Conservation (phyloP, 2,113 vertebrate genomes). For the Eurystomus gularis region DNA sequence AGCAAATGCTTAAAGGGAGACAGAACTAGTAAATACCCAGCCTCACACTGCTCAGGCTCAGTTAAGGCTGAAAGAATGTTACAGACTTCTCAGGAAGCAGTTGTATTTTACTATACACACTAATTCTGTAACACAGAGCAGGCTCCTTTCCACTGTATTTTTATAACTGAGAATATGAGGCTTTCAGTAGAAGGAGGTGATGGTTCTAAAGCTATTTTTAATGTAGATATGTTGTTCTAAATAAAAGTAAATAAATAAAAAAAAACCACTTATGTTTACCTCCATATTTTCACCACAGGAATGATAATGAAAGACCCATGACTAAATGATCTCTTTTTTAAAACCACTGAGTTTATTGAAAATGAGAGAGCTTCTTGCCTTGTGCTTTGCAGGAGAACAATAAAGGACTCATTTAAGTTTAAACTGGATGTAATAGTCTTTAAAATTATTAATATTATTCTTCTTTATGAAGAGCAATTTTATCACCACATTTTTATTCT, state of each 20-base stretch:
- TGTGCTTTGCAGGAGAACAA: neutral
- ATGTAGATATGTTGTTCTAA: neutral
- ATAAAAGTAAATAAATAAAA: neutral
- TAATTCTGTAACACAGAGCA: neutral
- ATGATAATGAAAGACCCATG: neutral
- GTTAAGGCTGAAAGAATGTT: neutral
- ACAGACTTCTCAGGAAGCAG: neutral
- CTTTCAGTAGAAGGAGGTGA: neutral
- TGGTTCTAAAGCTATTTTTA: neutral
- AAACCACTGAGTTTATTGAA: neutral
- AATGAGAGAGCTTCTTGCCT: neutral
- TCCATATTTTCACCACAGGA: neutral
- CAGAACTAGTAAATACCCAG: neutral
- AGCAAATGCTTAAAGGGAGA: neutral
- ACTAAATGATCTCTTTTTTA: neutral
- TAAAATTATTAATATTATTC: neutral
- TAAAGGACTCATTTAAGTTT: conserved; percentile 23
- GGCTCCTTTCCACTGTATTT: neutral
- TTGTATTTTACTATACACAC: neutral
- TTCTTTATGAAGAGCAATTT: conserved; percentile 9
- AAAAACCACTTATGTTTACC: neutral
- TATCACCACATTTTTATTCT: neutral
- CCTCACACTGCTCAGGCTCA: neutral
- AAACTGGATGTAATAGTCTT: neutral
- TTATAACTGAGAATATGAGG: neutral